These are phyloP conservation scores for Nothura maculosa DNA, from an alignment of 2,797 vertebrate genomes.

Conservation along the genomic window DNA sequence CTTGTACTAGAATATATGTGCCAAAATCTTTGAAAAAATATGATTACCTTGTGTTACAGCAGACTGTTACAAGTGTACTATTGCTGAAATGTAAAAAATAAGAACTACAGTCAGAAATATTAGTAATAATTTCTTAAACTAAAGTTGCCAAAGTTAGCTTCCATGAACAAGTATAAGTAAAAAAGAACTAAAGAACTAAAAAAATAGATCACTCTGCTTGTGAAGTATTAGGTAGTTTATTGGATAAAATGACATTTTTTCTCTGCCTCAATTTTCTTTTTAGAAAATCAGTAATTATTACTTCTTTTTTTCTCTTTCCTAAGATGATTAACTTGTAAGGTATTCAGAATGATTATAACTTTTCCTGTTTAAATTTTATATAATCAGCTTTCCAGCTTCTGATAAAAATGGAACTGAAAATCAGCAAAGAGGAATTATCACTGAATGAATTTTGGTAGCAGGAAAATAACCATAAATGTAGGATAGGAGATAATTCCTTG, in stretches of 20 bases:
- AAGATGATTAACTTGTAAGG: neutral
- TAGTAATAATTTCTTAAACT: neutral
- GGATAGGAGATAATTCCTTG: neutral
- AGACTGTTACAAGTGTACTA: neutral
- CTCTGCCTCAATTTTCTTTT: neutral
- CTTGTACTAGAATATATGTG: neutral
- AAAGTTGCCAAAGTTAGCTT: neutral
- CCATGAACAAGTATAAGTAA: neutral
- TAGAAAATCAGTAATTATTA: neutral
- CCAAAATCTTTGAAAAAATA: neutral
- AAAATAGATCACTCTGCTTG: neutral
- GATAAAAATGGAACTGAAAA: neutral
- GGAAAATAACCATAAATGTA: neutral
- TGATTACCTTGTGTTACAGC: neutral
- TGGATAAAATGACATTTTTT: neutral
- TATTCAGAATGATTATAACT: neutral
- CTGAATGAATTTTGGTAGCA: neutral
- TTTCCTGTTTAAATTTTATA: neutral
- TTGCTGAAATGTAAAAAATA: neutral
- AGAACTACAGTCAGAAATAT: neutral
- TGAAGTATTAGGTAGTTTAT: neutral
- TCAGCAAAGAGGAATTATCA: neutral
- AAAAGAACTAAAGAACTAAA: neutral
- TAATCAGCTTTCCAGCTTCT: neutral
- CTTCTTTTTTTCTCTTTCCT: neutral